Evolutionary conservation across 1,140 invertebrate species (phyloP).

Genomic region (Papilio dardanus): DNA sequence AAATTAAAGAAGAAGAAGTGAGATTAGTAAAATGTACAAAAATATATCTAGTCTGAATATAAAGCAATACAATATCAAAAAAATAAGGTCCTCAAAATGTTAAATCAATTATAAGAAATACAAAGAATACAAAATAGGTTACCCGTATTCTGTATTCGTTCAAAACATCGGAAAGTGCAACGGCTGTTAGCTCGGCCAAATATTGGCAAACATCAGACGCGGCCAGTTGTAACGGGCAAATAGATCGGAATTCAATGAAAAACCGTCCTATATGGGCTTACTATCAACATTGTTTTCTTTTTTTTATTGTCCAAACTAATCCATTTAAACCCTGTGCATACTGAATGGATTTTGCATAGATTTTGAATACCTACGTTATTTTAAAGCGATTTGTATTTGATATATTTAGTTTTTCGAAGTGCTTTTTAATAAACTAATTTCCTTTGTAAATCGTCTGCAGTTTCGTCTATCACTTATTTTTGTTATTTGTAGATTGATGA

Average conservation of each 20-base stretch:
- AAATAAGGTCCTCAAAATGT: neutral
- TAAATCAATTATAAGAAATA: neutral
- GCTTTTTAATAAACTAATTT: no score
- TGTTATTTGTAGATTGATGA: neutral
- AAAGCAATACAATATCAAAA: neutral
- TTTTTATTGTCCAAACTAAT: conserved; percentile 7
- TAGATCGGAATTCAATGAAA: conserved; percentile 10
- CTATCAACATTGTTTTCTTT: conserved; percentile 18
- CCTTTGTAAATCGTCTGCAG: no score
- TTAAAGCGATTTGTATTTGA: no score
- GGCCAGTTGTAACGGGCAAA: conserved; percentile 5
- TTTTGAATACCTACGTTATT: no score
- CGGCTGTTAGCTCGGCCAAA: conserved; percentile 39
- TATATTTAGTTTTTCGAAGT: no score
- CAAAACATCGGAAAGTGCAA: neutral
- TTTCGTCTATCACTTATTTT: neutral
- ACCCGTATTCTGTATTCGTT: neutral
- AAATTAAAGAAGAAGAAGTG: no score
- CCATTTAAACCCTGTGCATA: neutral
- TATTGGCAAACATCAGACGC: conserved; percentile 45
- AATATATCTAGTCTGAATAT: no score
- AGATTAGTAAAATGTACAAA: no score
- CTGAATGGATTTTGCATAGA: no score
- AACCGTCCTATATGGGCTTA: neutral
- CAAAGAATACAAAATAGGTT: neutral